Base-by-base conservation (phyloP, 2,888 invertebrate species). In the Muscina levida region DNA sequence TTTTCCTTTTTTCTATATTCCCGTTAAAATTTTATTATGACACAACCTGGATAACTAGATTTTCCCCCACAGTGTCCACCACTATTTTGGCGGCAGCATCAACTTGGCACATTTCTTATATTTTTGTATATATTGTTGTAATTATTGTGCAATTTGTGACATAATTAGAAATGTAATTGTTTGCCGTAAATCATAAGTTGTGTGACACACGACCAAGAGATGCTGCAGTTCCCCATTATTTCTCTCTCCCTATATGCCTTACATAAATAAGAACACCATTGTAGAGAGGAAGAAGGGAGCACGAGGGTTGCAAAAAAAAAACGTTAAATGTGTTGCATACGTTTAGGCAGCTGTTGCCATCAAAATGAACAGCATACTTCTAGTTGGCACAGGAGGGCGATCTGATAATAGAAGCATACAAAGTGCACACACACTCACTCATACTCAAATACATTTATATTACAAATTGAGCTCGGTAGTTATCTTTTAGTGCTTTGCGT, bases 381-480 rank as follows among this genome's bases (percentile, higher is more conserved):
- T 51, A 53, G 72, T 53, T 62, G 67, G 46, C 59, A 67, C 22
- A 19, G 56, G 67, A 11, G 17, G n/a, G n/a, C n/a, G n/a, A n/a
- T n/a, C 51, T 1, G n/a, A 19, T 31, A 5, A 56, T 31, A 17
- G 6, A 2, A 2, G 53, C 24, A 53, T 22, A 56, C 19, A 24
- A 31, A 56, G 53, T 59, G 59, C 19, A 59, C 37, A 79, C n/a
- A n/a, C n/a, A n/a, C n/a, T n/a, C n/a, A n/a, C n/a, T n/a, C n/a
- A n/a, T n/a, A n/a, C n/a, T n/a, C n/a, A n/a, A n/a, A n/a, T n/a
- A n/a, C n/a, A n/a, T 74, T 46, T 31, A 70, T 66, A 51, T 59
- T 51, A 42, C 19, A 59, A 85, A 87, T 85, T 84, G 83, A 78
- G 77, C 83, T 82, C 83, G 84, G 78, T 82, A 73, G 67, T 70